These are phyloP conservation scores for Ectropis grisescens DNA, from an alignment of 1,140 invertebrate genomes.

Conservation along the genomic window DNA sequence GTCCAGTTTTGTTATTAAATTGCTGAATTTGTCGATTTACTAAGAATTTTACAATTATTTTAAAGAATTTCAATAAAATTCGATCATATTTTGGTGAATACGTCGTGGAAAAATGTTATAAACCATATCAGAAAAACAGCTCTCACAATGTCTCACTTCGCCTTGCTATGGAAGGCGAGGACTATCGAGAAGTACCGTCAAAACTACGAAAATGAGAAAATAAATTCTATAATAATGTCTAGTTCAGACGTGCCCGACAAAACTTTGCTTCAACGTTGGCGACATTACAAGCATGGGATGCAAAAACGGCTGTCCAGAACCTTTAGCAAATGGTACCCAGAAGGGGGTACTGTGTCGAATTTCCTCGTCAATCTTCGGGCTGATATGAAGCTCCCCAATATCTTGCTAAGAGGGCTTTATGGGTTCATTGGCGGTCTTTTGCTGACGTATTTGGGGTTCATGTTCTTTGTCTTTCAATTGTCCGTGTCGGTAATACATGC, in stretches of 20 bases:
- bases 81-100: too few species aligned
- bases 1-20: too few species aligned
- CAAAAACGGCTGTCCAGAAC: conserved; percentile 44
- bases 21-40: too few species aligned
- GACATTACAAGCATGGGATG: conserved; percentile 43
- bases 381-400: conserved; percentile 73
- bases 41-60: too few species aligned
- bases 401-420: conserved; percentile 71
- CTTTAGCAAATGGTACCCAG: conserved; percentile 37
- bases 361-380: conserved; percentile 60
- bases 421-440: conserved; percentile 74
- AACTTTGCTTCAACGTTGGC: conserved; percentile 53
- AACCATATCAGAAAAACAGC: too few species aligned
- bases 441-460: conserved; percentile 75
- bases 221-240: conserved; percentile 56
- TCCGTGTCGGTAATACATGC: conserved; percentile 68
- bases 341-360: conserved; percentile 49
- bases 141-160: conserved; percentile 40
- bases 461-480: conserved; percentile 76
- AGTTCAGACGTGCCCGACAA: conserved; percentile 42
- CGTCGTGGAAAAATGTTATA: too few species aligned
- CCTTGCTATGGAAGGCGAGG: conserved; percentile 56
- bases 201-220: conserved; percentile 66
- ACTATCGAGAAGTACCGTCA: conserved; percentile 51
- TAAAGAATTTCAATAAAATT: too few species aligned